Conservation (phyloP, 2,113 vertebrate genomes). For the Danionella cerebrum region DNA sequence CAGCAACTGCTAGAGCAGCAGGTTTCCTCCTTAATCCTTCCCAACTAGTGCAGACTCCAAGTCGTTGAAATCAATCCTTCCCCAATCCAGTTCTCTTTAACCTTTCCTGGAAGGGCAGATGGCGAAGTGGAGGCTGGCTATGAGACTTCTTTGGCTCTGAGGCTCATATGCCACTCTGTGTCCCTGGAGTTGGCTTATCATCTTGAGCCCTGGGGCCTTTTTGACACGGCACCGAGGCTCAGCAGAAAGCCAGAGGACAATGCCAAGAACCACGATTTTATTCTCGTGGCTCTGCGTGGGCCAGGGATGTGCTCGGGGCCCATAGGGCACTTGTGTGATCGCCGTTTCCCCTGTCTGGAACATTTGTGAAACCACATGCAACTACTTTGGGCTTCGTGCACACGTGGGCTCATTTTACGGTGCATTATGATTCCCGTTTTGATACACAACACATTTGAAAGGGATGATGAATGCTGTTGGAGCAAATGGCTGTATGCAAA, state of each 20-base stretch:
- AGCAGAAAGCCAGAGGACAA: constrained; percentile 31
- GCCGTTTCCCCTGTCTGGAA: constrained; percentile 25
- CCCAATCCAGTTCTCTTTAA: constrained; percentile 28
- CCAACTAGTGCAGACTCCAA: constrained; percentile 27
- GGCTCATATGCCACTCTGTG: constrained; percentile 11
- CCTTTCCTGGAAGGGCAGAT: constrained; percentile 33
- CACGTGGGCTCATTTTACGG: constrained; percentile 13
- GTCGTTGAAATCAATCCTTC: constrained; percentile 16
- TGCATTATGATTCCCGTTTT: neutral
- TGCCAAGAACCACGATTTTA: constrained; percentile 23
- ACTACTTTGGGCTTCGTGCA: constrained; percentile 21
- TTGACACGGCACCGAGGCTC: constrained; percentile 23
- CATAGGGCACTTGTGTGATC: constrained; percentile 21
- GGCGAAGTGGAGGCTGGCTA: constrained; percentile 1
- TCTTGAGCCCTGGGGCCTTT: constrained; percentile 23
- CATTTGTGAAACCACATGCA: constrained; percentile 29
- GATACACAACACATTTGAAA: constrained; percentile 2
- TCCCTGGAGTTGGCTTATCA: constrained; percentile 26
- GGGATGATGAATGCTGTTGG: neutral
- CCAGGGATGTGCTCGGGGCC: constrained; percentile 4
- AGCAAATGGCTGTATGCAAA: neutral
- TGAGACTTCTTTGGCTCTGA: neutral
- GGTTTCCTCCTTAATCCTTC: constrained; percentile 28
- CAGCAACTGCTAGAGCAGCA: constrained; percentile 12
- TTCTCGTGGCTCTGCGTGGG: constrained; percentile 6